Evolutionary conservation across 2,113 vertebrate species (phyloP).

Genomic region (Brachyhypopomus gauderio): DNA sequence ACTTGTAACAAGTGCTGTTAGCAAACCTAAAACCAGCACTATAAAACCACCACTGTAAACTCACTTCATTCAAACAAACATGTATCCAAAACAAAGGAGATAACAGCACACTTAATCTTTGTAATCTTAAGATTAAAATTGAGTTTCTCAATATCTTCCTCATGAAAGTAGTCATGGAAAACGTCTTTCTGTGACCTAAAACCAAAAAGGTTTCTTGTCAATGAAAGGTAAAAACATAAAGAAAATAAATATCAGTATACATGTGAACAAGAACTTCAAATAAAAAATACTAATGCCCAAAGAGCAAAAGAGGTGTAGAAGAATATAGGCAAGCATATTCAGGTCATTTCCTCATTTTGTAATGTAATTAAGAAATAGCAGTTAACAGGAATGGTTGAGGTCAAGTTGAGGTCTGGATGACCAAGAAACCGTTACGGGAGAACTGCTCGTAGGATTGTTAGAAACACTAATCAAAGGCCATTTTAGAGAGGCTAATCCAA

Average conservation of each 20-base stretch:
- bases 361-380: constrained; percentile 16
- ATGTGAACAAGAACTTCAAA: not conserved
- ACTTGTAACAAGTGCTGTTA: not conserved
- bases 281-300: not conserved
- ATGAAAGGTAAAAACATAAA: not conserved
- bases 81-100: too few relatives aligned
- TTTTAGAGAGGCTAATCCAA: not conserved
- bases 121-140: too few relatives aligned
- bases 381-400: constrained; percentile 4
- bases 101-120: too few relatives aligned
- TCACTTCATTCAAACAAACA: too few relatives aligned
- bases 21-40: too few relatives aligned
- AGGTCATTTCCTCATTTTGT: not conserved
- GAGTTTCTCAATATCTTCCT: too few relatives aligned
- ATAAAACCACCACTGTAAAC: too few relatives aligned
- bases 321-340: not conserved
- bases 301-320: not conserved
- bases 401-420: constrained; percentile 2
- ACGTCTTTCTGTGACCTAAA: too few relatives aligned
- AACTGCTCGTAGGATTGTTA: not conserved
- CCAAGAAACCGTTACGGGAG: not conserved
- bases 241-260: not conserved
- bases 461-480: not conserved
- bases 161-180: too few relatives aligned
- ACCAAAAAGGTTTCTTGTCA: too few relatives aligned